Base-by-base conservation (phyloP, 2,797 vertebrate genomes). In the Girardinus metallicus region DNA sequence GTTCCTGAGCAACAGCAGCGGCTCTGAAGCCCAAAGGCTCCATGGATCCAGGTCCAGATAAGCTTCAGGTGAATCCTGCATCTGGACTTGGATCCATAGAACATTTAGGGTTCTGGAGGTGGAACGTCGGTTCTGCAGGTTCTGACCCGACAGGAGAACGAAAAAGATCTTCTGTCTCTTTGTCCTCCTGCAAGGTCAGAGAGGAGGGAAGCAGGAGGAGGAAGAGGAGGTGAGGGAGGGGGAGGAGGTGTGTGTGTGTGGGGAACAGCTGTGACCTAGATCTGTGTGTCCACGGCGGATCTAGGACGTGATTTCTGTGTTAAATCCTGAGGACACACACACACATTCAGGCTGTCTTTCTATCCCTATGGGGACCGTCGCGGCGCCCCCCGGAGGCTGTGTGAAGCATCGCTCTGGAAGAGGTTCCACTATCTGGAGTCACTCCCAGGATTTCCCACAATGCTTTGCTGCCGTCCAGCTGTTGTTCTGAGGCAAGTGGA, bases 231-330 rank as follows among this genome's bases (percentile, higher is more conserved):
- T 16, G 73, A 70, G 57, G 57, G 60, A 72, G 73, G 68, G 74
- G 34, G 70, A 44, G 83, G 80, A 78, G 83, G 84, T 76, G 86
- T 41, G 77, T 46, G 57, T 86, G 79, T 82, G 80, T 82, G 83
- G 86, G 83, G 91, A 94, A 93, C 93, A 94, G 92, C 93, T 94
- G 93, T 92, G 92, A 93, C 93, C 93, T 90, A 94, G 87, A 92
- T 93, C 80, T 78, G 47, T 51, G 73, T 70, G 76, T 75, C 79
- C 78, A 82, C 86, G 75, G 75, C 79, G 46, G 82, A 85, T 89
- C 51, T 88, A 81, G 79, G 80, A 81, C 79, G 68, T 88, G 79
- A 83, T 77, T 90, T 83, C 86, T 91, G 77, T 87, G 90, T 90
- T 83, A 79, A 82, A 91, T 90, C 86, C 92, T 89, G 85, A 88